phyloP scores from a whole-genome alignment of 2,797 vertebrate genomes.

The Staurois parvus region DNA sequence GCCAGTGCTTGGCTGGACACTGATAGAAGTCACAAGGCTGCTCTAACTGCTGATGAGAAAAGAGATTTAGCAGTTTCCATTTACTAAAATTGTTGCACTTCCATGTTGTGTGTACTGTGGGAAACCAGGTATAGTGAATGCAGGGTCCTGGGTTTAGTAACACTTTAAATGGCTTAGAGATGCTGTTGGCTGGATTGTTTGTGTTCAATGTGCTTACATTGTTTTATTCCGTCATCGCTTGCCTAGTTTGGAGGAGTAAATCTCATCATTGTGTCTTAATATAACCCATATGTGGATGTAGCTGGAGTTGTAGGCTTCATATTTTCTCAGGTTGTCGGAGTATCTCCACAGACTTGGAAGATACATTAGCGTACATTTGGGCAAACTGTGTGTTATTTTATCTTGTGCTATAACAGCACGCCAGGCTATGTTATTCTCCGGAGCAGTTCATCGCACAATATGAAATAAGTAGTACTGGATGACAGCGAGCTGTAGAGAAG shows the following conservation, averaged over 20 bases:
- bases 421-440: slow-evolving; percentile 18
- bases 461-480: slow-evolving; percentile 17
- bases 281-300: slow-evolving; percentile 3
- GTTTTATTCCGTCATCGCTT: too few species aligned
- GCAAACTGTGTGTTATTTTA: slow-evolving; percentile 14
- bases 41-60: too few species aligned
- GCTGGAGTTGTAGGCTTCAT: not conserved
- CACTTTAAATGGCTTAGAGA: too few species aligned
- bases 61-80: too few species aligned
- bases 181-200: too few species aligned
- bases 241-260: not conserved
- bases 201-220: too few species aligned
- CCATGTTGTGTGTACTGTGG: too few species aligned
- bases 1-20: too few species aligned
- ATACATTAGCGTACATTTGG: not conserved
- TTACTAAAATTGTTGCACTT: too few species aligned
- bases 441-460: slow-evolving; percentile 15
- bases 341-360: slow-evolving; percentile 4
- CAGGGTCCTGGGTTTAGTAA: too few species aligned
- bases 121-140: too few species aligned
- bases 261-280: slow-evolving; percentile 15
- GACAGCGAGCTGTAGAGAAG: not conserved
- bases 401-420: slow-evolving; percentile 22
- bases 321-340: not conserved
- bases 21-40: too few species aligned